A percentile compares a stretch with the other conserved stretches of the same genome.
phyloP scores from a whole-genome alignment of 2,888 invertebrate genomes.

The Chrysolina haemoptera region DNA sequence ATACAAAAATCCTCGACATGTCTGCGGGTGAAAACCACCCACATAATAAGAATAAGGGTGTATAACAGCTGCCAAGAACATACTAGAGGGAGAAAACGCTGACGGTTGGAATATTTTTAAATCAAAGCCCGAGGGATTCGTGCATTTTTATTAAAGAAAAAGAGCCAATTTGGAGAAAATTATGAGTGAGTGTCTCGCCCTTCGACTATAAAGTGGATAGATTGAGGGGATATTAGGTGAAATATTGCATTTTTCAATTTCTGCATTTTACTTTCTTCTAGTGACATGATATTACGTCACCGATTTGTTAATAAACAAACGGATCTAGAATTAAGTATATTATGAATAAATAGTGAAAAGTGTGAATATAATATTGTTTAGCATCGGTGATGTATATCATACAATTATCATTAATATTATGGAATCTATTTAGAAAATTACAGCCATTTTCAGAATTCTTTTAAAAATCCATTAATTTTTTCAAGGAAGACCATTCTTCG shows the following conservation, averaged over 20 bases:
- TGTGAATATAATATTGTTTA: too few species aligned
- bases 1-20: conserved; percentile 25
- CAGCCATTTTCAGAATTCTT: too few species aligned
- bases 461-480: too few species aligned
- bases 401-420: too few species aligned
- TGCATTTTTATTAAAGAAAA: conserved; percentile 33
- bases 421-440: too few species aligned
- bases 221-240: background rate
- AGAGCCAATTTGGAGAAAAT: conserved; percentile 27
- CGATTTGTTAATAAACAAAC: background rate
- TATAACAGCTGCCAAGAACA: conserved; percentile 36
- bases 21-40: conserved; percentile 18
- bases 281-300: background rate
- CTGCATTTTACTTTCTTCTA: background rate
- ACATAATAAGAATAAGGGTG: conserved; percentile 33
- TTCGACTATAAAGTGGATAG: conserved; percentile 8
- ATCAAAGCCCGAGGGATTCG: conserved; percentile 30
- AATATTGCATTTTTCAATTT: conserved; percentile 6
- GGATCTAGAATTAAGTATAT: too few species aligned
- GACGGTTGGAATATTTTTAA: conserved; percentile 30
- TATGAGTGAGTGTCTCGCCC: conserved; percentile 24
- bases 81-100: conserved; percentile 27
- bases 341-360: too few species aligned
- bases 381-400: too few species aligned
- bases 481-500: too few species aligned